Evolutionary conservation across 2,797 vertebrate species (phyloP), one percentile per base, ranked within the genome.

Genomic region (Parauchenoglanis punctatus): DNA sequence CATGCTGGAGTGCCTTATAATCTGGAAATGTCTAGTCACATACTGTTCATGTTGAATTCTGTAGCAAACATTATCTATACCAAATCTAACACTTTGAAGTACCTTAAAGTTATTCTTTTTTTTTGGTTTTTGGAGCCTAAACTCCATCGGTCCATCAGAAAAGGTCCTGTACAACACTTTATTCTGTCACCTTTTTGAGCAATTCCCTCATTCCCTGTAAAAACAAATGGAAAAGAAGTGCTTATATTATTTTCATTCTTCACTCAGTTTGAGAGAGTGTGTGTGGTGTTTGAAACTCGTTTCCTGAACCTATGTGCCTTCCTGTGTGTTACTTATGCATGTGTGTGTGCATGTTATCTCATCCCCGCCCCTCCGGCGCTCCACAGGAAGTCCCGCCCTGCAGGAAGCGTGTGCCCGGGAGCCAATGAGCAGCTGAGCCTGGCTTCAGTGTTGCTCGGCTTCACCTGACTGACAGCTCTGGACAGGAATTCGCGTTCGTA

Each of bases 401-500:
- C 91, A 61, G 91, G 88, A 35, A 92, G 91, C 1, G 89, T 93
- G 52, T 94, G 90, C 0, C 94, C 94, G 0, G 94, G 92, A 70
- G 93, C 94, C 31, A 95, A 89, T 11, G 94, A 86, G 68, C 95
- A 91, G 88, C 94, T 93, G 87, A 96, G 93, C 6, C 92, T 92
- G 13, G 94, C 93, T 0, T 96, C 94, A 18, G 95, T 95, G 93
- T 97, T 97, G 90, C 95, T 96, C 88, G 97, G 96, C 91, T 97
- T 97, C 89, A 95, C 96, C 77, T 95, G 87, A 46, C 95, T 84
- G 61, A 86, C 81, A 13, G 70, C 94, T 0, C 95, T 93, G 28
- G 94, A 83, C 3, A 96, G 94, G 91, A 96, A 96, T 0, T 97
- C 96, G 84, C 95, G 93, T 84, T 97, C 96, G 18, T 93, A 92